Base-by-base conservation (phyloP, 2,888 invertebrate species). In the Pollenia labialis region DNA sequence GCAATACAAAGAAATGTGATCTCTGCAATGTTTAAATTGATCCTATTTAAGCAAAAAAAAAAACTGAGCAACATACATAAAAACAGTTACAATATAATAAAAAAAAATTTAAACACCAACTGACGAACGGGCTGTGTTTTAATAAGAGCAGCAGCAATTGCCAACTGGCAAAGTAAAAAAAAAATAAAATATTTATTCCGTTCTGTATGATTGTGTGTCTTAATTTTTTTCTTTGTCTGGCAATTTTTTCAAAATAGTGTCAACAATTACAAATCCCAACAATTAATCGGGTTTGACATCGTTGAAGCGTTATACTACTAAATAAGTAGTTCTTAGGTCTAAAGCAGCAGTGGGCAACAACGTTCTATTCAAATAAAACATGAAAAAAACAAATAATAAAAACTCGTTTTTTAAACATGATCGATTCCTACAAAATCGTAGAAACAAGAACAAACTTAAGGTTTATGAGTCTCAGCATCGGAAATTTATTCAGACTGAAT, bases 71-170 rank as follows among this genome's bases (percentile, higher is more conserved):
- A 60, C 60, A 62, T 58, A 58, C 76, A 68, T 11, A 40, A 71
- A 68, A 74, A 58, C 46, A 79, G 71, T 76, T 64, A 44, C n/a
- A 75, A 16, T 16, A 62, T 16, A 50, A 46, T 23, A 42, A 56
- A 77, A 85, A 76, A 66, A 71, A 54, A 71, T 40, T 18, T 23
- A 64, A 76, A 75, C 75, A 75, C 58, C 74, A 75, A 58, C 68
- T 68, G 75, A 72, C 16, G 64, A 85, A 62, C 68, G 68, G 76
- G 76, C 66, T 81, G 75, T 71, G 83, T 86, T 83, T 86, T 83
- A 83, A 83, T 87, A 81, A 84, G 50, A 72, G 72, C 87, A 84
- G 72, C 87, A 84, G 76, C 87, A 87, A 81, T 84, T 77, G 87
- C 76, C 84, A 87, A 87, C 84, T 81, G 72, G 80, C 84, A 77